Evolutionary conservation across 2,113 vertebrate species (phyloP), one percentile per base, ranked within the genome.

Genomic region (Psophia crepitans): DNA sequence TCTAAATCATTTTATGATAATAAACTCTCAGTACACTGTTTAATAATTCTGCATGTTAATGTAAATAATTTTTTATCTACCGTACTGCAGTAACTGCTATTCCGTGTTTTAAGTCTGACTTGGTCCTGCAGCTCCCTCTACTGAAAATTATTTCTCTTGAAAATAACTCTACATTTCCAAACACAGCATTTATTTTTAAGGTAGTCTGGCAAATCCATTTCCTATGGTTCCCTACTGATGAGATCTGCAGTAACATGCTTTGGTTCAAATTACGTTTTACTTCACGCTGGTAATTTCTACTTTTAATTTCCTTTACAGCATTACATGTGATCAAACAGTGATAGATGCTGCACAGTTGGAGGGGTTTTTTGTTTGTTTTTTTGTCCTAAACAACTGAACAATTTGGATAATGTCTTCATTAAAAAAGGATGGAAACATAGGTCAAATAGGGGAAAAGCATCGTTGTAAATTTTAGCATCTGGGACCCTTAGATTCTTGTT

Each of bases 61-160:
- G 7, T 81, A 90, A 94, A 92, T 92, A 80, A 21, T 74, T 80
- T 84, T 94, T 84, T 89, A 90, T 92, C 76, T 81, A 16, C 76
- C 27, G 92, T 89, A 39, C 85, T 74, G 93, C 96, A 81, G 82
- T 78, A 48, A n/a, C 46, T 60, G 58, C 46, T 86, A 13, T 2
- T 92, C 68, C 20, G 26, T 35, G 41, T 39, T 95, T 54, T 37
- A 83, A 87, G 46, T 46, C 84, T 95, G 80, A 27, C 51, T 39
- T 82, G n/a, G 63, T 97, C 97, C 95, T 96, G 57, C 88, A 97
- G 97, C 96, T 96, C 97, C 96, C 95, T 94, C 97, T 97, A 94
- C 96, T 95, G 97, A 81, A 96, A 91, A 89, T 78, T 37, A 48
- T 33, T 93, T 91, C 39, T 66, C 65, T 87, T n/a, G 54, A 68